Evolutionary conservation across 1,140 invertebrate genomes (phyloP), one percentile per base, ranked within the genome.

Genomic region (Protaetia brevitarsis): DNA sequence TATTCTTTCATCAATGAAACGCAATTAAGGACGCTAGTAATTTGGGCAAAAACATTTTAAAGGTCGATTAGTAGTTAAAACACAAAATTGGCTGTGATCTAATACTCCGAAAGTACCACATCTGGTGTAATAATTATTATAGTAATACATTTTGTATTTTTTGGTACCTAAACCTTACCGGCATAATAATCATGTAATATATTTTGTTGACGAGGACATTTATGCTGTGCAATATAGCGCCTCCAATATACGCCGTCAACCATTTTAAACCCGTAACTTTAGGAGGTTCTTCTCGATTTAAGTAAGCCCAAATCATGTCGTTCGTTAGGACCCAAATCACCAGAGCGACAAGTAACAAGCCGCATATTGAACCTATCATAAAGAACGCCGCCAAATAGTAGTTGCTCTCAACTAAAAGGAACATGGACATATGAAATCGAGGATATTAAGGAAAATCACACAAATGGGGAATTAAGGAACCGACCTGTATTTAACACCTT

Each of bases 281-380:
- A 3, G 56, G 56, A 16, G 11, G 23, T 28, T 58, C 56, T 11
- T 23, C n/a, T 58, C 29, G 26, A 27, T 11, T 11, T 58, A 58
- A 21, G 13, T 27, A 58, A 58, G 23, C n/a, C 56, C 56, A 58
- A 28, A 28, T 27, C 23, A 58, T 28, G 16, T 61, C 59, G 26
- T 61, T 61, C 19, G 59, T 31, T 34, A 61, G 19, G 10, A 61
- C 59, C 59, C 59, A 61, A 23, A 61, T 16, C n/a, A 61, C 59
- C 30, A 61, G 36, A 19, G 59, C 27, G 26, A 61, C 59, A 27
- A 61, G 30, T 1, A 36, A 7, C 8, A 61, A 7, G 11, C 59
- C 59, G 36, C 59, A 61, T 5, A 61, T 0, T 4, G 59, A 61
- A 2, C 59, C 59, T 10, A 61, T 21, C 26, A 34, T 21, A 34